Evolutionary conservation across 2,113 vertebrate species (phyloP), one percentile per base, ranked within the genome.

Genomic region (Rhodinocichla rosea): DNA sequence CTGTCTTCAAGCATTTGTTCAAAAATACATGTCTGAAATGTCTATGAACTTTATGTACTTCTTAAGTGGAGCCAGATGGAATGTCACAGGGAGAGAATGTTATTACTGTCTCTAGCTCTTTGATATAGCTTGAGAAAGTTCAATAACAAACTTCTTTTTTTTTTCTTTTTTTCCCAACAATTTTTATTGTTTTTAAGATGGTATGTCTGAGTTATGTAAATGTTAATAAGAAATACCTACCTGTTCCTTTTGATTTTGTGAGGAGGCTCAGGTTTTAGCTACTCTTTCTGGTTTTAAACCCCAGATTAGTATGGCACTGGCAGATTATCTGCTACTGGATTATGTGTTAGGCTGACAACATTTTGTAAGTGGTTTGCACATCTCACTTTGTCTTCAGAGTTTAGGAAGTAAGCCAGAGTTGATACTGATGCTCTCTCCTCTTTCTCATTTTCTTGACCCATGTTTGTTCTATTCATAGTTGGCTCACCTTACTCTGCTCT

Each of bases 21-120:
- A 88, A 55, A 95, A 90, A 59, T 73, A 83, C 19, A 28, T 47
- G 27, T 86, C 84, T 86, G n/a, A 88, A 91, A 71, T 94, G 81
- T 79, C 57, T 89, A 53, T 87, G 84, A 95, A 55, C 52, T 90
- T 93, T 49, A 33, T 76, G n/a, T 69, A 57, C 45, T 82, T 89
- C 15, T 55, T 83, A 91, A 70, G 56, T 55, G 49, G 45, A 96
- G 65, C 52, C 87, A 94, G 69, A 69, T 92, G 81, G 93, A 79
- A 45, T 70, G 47, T 80, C 88, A 74, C 28, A 26, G 27, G 14
- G 13, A 45, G 20, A 45, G 62, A 93, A 76, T 82, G 30, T 49
- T 94, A 71, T 78, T 89, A 50, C 44, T 83, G 19, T 76, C 80
- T 92, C 45, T 52, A 85, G 53, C 60, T 83, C 45, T 90, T 77